Evolutionary conservation across 2,113 vertebrate genomes (phyloP).

Genomic region (Larimichthys crocea): DNA sequence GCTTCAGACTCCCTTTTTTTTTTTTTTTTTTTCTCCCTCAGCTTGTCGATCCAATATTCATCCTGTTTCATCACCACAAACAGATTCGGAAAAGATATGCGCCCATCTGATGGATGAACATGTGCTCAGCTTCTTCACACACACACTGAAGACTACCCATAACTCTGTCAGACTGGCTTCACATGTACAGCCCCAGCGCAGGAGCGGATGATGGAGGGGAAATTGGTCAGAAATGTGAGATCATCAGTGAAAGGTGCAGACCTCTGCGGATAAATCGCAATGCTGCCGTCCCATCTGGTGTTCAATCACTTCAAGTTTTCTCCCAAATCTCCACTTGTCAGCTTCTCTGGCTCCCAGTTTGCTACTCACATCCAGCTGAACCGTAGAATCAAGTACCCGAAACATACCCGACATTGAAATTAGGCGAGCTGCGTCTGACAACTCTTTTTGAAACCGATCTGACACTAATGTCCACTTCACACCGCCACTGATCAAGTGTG

Average conservation of each 20-base stretch:
- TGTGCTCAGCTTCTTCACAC: not conserved
- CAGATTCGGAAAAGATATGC: not conserved
- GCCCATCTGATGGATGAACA: not conserved
- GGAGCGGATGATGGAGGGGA: constrained; percentile 11
- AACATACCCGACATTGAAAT: too few species aligned
- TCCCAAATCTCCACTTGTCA: not conserved
- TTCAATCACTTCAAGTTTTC: not conserved
- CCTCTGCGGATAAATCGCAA: not conserved
- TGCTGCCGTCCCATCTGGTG: not conserved
- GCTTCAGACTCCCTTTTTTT: constrained; percentile 14
- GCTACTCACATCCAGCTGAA: not conserved
- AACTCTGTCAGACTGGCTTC: not conserved
- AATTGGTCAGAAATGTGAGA: not conserved
- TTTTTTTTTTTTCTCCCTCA: not conserved
- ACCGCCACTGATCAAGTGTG: not conserved
- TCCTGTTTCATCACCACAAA: constrained; percentile 43
- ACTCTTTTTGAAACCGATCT: not conserved
- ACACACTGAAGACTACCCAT: not conserved
- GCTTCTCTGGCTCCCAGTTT: not conserved
- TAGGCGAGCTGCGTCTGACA: too few species aligned
- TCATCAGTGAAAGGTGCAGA: not conserved
- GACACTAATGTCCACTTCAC: not conserved
- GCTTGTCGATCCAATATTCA: constrained; percentile 24
- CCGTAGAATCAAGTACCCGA: too few species aligned
- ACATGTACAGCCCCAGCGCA: not conserved